Percentiles rank a stretch among this genome's conserved stretches.
These are phyloP conservation scores for Pseudopleuronectes americanus DNA, from an alignment of 2,797 vertebrate species.

Conservation along the genomic window DNA sequence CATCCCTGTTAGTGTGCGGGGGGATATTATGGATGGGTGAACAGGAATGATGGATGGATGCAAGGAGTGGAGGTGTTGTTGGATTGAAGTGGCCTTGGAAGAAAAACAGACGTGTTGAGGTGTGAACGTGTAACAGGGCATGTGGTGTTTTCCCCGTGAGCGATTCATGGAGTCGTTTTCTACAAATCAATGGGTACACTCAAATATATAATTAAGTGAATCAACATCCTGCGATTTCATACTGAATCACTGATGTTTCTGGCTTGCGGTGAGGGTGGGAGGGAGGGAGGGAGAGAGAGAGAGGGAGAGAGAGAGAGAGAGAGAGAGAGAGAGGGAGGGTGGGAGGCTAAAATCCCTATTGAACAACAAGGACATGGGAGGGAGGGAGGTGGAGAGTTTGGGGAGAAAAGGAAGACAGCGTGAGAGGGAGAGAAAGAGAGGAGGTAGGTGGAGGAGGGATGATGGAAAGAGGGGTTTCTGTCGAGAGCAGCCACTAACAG, in stretches of 20 bases:
- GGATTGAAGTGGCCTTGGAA: constrained; percentile 68
- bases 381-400: constrained; percentile 8
- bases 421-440: constrained; percentile 51
- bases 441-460: constrained; percentile 62
- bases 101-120: constrained; percentile 47
- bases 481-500: constrained; percentile 42
- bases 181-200: constrained; percentile 56
- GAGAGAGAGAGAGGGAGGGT: constrained; percentile 34
- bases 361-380: constrained; percentile 55
- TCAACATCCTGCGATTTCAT: constrained; percentile 65
- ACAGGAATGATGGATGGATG: constrained; percentile 64
- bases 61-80: constrained; percentile 51
- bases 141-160: constrained; percentile 26
- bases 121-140: constrained; percentile 47
- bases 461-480: constrained; percentile 55
- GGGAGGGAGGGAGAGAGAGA: constrained; percentile 34
- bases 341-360: constrained; percentile 48
- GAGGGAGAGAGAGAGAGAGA: constrained; percentile 41
- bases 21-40: constrained; percentile 57
- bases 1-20: constrained; percentile 27
- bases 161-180: constrained; percentile 56
- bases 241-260: constrained; percentile 60
- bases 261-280: constrained; percentile 52
- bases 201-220: constrained; percentile 70
- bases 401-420: constrained; percentile 25